Conservation (phyloP, 2,113 vertebrate species). For the Toxostoma redivivum region DNA sequence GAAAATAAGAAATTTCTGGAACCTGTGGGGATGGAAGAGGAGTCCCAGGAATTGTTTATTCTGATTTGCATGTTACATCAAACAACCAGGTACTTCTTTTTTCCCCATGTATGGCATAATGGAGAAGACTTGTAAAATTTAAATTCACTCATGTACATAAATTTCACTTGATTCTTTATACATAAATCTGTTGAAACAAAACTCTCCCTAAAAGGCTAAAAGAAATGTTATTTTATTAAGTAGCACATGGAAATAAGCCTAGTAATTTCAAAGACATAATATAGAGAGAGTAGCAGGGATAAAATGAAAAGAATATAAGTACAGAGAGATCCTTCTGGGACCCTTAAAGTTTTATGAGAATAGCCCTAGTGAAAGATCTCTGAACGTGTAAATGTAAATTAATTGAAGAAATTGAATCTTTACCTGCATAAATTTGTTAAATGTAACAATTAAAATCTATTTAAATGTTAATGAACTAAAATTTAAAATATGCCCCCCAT, state of each 20-base stretch:
- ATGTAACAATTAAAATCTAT: constrained; percentile 56
- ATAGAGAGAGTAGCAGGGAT: not conserved
- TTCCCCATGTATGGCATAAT: not conserved
- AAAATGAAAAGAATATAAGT: constrained; percentile 38
- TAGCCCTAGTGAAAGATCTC: not conserved
- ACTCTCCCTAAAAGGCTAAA: not conserved
- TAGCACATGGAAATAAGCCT: constrained; percentile 5
- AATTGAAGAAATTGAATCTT: constrained; percentile 46
- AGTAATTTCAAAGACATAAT: constrained; percentile 38
- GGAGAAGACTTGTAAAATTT: not conserved
- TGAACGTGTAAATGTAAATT: constrained; percentile 25
- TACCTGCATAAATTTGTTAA: constrained; percentile 48
- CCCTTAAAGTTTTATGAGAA: constrained; percentile 39
- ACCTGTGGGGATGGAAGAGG: not conserved
- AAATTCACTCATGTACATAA: not conserved
- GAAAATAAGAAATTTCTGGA: not conserved
- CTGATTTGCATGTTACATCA: not conserved
- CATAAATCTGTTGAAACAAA: constrained; percentile 13
- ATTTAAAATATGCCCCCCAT: constrained; percentile 40
- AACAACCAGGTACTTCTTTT: not conserved
- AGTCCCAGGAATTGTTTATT: not conserved
- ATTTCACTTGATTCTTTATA: not conserved
- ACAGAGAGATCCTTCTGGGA: constrained; percentile 1
- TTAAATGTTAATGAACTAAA: constrained; percentile 45
- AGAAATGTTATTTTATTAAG: constrained; percentile 5